Conservation (phyloP, 2,113 vertebrate species). For the Zosterops lateralis region DNA sequence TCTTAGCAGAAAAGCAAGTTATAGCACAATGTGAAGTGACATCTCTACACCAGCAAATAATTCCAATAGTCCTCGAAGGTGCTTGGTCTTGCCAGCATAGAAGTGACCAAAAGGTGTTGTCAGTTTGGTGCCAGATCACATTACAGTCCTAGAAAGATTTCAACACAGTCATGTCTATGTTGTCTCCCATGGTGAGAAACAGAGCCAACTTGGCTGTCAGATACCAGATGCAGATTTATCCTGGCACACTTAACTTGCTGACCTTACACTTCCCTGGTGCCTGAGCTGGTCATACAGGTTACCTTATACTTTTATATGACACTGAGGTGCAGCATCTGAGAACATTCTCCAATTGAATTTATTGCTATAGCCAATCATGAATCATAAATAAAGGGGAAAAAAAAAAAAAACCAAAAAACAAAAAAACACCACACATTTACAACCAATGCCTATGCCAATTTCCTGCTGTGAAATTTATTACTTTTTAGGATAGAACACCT, state of each 20-base stretch:
- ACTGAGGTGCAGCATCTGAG: not conserved
- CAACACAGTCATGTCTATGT: not conserved
- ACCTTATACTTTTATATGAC: not conserved
- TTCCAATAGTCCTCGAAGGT: not conserved
- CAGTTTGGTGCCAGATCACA: not conserved
- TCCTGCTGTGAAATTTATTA: not conserved
- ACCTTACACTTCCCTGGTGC: not conserved
- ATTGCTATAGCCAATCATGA: not conserved
- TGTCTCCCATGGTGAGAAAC: not conserved
- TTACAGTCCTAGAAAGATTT: constrained; percentile 22
- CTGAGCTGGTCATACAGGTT: not conserved
- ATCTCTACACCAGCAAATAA: not conserved
- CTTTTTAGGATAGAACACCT: not conserved
- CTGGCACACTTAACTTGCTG: not conserved
- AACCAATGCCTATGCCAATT: not conserved
- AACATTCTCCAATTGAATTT: not conserved
- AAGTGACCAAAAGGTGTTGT: not conserved
- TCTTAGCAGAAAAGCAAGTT: not conserved
- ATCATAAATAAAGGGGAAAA: not conserved
- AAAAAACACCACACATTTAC: not conserved
- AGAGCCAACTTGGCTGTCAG: not conserved
- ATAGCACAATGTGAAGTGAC: not conserved
- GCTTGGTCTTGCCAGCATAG: not conserved
- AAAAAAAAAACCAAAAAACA: no score
- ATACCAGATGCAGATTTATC: not conserved